Evolutionary conservation across 2,888 invertebrate genomes (phyloP), one percentile per base, ranked within the genome.

Genomic region (Scotopteryx bipunctaria): DNA sequence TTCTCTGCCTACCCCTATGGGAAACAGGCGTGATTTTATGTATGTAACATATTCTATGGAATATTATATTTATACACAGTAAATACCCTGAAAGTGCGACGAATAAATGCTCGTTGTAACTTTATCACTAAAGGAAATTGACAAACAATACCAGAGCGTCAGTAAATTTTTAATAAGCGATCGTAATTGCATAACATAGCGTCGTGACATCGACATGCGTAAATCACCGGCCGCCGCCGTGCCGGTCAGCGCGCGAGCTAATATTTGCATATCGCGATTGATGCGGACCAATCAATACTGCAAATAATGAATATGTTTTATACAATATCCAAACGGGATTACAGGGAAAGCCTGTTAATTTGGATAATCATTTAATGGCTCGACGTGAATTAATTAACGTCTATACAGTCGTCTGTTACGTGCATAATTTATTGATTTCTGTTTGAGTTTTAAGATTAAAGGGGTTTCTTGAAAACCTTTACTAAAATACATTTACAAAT

Each of bases 261-360:
- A 89, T 90, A 89, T 90, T 89, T 89, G 86, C 87, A 86, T 86
- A 85, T 84, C 84, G 79, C 83, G 85, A 90, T 88, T 88, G 87
- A 89, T 88, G 83, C 83, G 71, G 80, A 75, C 81, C 86, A 89
- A 90, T 90, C 90, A 88, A 87, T 88, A 84, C 81, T 78, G 86
- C 86, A 90, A 90, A 90, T 88, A 88, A 83, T 85, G 81, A 81
- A 84, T 83, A 81, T 81, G 74, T 80, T 81, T 74, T 80, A 81
- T 82, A 79, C 76, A 82, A 81, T 77, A 76, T 77, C 77, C 82
- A 80, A 83, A 86, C 76, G 81, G 61, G 71, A 80, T 81, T 78
- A 69, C 64, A 69, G 61, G 57, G 63, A 59, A 65, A 63, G 67
- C 68, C 61, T 69, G 70, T 69, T 69, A 61, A 68, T 71, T 70